These are phyloP conservation scores for Erinaceus europaeus DNA, from an alignment of 2,113 vertebrate species.

Conservation along the genomic window DNA sequence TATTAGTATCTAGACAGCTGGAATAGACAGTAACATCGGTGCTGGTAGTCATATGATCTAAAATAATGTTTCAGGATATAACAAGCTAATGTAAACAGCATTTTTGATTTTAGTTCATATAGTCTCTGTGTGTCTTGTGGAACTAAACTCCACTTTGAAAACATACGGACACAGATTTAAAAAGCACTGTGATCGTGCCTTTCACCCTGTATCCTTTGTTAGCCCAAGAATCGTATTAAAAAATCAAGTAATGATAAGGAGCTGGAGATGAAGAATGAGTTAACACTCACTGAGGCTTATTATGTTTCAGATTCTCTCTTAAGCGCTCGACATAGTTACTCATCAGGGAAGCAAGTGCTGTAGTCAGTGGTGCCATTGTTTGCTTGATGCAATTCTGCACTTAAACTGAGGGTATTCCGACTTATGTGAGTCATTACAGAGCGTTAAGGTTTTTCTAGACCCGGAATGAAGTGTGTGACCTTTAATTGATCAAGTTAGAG, in stretches of 20 bases:
- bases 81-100: background rate
- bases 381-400: slow-evolving; percentile 6
- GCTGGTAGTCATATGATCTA: background rate
- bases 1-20: background rate
- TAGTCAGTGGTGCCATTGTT: background rate
- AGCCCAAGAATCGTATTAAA: background rate
- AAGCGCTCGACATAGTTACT: background rate
- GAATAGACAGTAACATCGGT: background rate
- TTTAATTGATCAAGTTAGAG: no score
- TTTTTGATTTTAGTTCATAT: background rate
- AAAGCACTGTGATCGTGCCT: background rate
- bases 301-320: background rate
- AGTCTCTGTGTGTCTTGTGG: background rate
- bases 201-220: background rate
- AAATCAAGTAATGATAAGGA: background rate
- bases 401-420: background rate
- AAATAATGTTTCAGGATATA: slow-evolving; percentile 21
- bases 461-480: no score
- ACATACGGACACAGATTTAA: background rate
- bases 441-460: background rate
- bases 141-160: slow-evolving; percentile 20
- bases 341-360: background rate
- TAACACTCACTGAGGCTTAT: background rate
- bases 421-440: background rate
- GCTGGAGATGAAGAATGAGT: background rate